These are phyloP conservation scores for Lapara coniferarum DNA, from an alignment of 2,888 invertebrate species.

Conservation along the genomic window DNA sequence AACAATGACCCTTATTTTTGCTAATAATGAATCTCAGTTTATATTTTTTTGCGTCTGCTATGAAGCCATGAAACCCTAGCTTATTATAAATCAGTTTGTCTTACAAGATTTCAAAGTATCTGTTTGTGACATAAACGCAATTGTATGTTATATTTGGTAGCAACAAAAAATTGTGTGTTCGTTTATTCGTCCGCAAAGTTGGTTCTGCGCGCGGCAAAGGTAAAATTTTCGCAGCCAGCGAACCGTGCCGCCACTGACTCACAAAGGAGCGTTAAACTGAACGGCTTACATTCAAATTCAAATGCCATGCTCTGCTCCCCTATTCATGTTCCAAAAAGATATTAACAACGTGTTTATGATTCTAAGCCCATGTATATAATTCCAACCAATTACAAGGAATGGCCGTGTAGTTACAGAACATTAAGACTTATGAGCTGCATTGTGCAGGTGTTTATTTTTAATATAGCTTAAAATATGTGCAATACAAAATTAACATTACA, in stretches of 20 bases:
- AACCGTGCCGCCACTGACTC: conserved; percentile 71
- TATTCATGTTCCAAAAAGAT: conserved; percentile 47
- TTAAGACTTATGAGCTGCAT: background rate
- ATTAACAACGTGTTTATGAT: conserved; percentile 40
- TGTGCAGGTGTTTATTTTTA: background rate
- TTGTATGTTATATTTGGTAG: conserved; percentile 24
- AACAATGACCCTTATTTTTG: background rate
- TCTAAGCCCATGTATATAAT: conserved; percentile 9
- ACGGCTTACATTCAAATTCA: conserved; percentile 62
- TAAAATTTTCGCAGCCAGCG: conserved; percentile 76
- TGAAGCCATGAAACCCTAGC: too few species aligned
- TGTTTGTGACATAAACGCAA: background rate
- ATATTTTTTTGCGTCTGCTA: too few species aligned
- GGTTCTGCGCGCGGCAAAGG: conserved; percentile 53
- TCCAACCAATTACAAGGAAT: background rate
- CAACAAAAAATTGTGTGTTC: conserved; percentile 41
- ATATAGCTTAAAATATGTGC: background rate
- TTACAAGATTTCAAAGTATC: background rate
- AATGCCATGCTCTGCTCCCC: conserved; percentile 47
- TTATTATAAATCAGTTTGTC: too few species aligned
- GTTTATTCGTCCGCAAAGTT: conserved; percentile 40
- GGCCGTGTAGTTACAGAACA: background rate
- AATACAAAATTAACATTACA: background rate
- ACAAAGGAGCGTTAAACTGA: conserved; percentile 69
- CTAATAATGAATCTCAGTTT: background rate